A percentile compares a stretch with the other conserved stretches of the same genome.
Conservation (phyloP, 2,113 vertebrate species). For the Empidonax alnorum region DNA sequence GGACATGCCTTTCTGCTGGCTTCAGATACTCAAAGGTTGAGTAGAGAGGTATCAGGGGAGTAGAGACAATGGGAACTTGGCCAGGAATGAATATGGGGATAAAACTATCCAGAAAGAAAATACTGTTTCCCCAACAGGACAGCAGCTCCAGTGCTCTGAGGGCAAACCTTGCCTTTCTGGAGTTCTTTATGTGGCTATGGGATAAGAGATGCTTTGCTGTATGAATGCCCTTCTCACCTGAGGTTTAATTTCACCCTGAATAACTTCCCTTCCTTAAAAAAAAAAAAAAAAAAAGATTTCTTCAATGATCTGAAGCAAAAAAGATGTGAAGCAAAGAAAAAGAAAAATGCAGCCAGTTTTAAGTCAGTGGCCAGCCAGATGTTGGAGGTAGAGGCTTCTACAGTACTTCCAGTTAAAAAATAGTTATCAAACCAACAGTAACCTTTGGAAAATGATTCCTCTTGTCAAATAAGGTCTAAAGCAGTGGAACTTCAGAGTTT, state of each 20-base stretch:
- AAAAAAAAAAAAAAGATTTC: background rate
- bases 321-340: background rate
- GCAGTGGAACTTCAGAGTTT: slow-evolving; percentile 52
- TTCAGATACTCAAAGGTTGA: background rate
- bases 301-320: background rate
- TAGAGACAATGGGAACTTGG: background rate
- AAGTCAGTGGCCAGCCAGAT: background rate
- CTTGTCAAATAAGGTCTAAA: background rate
- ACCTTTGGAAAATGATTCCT: slow-evolving; percentile 32
- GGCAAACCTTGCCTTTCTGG: background rate
- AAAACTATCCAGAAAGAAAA: background rate
- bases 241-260: background rate
- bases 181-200: background rate
- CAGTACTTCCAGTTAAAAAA: background rate
- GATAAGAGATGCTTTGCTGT: background rate
- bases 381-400: background rate
- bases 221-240: background rate
- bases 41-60: background rate
- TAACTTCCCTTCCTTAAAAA: background rate
- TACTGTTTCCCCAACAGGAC: background rate
- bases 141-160: background rate
- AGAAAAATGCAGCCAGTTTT: background rate
- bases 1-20: background rate
- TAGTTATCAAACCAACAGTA: background rate
- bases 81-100: background rate